These are phyloP conservation scores for Dicrostonyx torquatus DNA, from an alignment of 2,797 vertebrate species.

Conservation along the genomic window DNA sequence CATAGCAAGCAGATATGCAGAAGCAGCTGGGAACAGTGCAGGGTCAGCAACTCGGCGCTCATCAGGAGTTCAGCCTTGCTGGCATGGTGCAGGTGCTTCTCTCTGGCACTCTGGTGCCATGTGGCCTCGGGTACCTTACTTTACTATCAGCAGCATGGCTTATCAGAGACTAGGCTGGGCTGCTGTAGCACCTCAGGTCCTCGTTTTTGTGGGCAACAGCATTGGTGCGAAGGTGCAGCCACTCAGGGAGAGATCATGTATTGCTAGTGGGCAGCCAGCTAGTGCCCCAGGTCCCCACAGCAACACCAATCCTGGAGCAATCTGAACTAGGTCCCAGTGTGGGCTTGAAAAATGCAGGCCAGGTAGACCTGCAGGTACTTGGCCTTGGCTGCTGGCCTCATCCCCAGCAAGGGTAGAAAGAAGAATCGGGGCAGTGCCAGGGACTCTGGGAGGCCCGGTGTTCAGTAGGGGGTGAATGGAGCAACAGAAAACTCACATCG, in stretches of 20 bases:
- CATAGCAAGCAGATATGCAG: not conserved
- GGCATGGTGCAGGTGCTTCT: not conserved
- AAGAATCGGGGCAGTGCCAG: constrained; percentile 80
- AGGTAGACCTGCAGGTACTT: constrained; percentile 86
- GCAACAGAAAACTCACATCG: not conserved
- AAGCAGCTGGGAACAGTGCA: not conserved
- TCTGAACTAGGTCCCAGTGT: constrained; percentile 81
- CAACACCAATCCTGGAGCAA: constrained; percentile 26
- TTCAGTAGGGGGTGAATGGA: constrained; percentile 64
- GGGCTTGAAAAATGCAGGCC: constrained; percentile 86
- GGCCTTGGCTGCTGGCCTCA: constrained; percentile 74
- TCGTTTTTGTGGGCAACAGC: constrained; percentile 79
- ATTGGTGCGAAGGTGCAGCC: constrained; percentile 87
- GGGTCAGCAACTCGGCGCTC: not conserved
- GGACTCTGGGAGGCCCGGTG: constrained; percentile 21
- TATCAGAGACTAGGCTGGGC: constrained; percentile 52
- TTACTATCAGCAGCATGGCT: constrained; percentile 87
- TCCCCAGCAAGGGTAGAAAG: constrained; percentile 88
- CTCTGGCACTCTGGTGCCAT: constrained; percentile 77
- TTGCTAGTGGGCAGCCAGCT: constrained; percentile 83
- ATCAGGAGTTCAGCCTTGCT: not conserved
- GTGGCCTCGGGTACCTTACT: constrained; percentile 85
- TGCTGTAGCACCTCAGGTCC: constrained; percentile 65
- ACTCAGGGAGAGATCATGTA: constrained; percentile 88
- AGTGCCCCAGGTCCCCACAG: constrained; percentile 83